phyloP scores from a whole-genome alignment of 2,888 invertebrate species.

The Oasisia sp. region DNA sequence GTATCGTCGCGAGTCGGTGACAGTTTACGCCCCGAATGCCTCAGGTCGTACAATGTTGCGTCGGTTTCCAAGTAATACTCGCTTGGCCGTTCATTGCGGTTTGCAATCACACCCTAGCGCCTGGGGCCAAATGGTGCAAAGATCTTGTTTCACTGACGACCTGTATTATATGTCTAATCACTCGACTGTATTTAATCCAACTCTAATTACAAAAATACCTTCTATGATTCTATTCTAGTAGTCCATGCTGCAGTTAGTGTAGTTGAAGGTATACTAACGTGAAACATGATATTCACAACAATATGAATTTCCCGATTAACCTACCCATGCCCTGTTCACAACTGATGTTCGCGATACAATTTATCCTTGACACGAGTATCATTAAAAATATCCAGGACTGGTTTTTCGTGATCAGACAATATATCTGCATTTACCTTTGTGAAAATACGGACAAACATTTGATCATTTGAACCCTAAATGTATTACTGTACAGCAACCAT shows the following conservation, averaged over 20 bases:
- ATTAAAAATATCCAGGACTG: not conserved
- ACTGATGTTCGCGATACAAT: not conserved
- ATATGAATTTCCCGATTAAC: no score
- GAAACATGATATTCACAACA: not conserved
- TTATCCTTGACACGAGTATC: not conserved
- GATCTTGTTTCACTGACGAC: not conserved
- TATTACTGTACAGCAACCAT: no score
- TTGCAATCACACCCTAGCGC: not conserved
- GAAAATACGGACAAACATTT: not conserved
- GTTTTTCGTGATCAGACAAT: not conserved
- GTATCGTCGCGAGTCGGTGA: not conserved
- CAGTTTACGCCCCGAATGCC: not conserved
- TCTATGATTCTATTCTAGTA: not conserved
- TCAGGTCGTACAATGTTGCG: not conserved
- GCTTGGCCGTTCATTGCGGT: not conserved
- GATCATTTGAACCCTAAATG: no score
- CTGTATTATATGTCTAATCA: not conserved
- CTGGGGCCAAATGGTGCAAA: not conserved
- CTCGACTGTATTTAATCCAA: not conserved
- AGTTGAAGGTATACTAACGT: not conserved
- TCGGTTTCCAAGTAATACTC: not conserved
- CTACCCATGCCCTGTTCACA: not conserved
- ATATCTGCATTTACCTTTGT: not conserved
- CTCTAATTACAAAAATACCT: not conserved
- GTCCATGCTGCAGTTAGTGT: no score